Base-by-base conservation (phyloP, 1,140 invertebrate species). In the Coelopa frigida region DNA sequence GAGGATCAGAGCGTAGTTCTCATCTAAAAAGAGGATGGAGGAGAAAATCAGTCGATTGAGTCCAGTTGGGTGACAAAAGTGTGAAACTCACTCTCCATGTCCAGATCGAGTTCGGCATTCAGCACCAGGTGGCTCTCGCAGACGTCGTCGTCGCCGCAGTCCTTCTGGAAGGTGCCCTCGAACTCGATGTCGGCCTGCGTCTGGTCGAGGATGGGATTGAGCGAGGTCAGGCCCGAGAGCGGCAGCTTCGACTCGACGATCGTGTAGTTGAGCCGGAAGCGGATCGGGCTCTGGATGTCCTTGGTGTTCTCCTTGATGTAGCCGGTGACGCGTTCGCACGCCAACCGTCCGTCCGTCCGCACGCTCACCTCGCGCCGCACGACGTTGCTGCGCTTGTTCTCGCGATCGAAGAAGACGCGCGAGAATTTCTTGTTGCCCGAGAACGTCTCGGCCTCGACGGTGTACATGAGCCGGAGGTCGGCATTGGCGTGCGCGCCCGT, bases 61-160 rank as follows among this genome's bases (percentile, higher is more conserved):
- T n/a, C n/a, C n/a, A n/a, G n/a, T n/a, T n/a, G n/a, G n/a, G 17
- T n/a, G n/a, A n/a, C n/a, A n/a, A n/a, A n/a, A n/a, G n/a, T n/a
- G n/a, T n/a, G n/a, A 8, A 24, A 55, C 57, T 58, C 53, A 72
- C 75, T 61, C 53, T 71, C 50, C 1, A 54, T 46, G 0, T 58
- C 75, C 24, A 89, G 70, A 56, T 80, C 73, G 2, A 89, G 68
- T 44, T 73, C 70, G 8, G 84, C 81, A n/a, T 74, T 65, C 0
- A 94, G 67, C 44, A 77, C 70, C n/a, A 96, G 68, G 59, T 93
- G 78, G 66, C 90, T 94, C 55, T 89, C 79, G 66, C 94, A 97
- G 18, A 89, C 75, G 57, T 93, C 89, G 62, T 96, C 89, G 1
- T 78, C 72, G 6, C 91, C 93, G 64, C 93, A 98, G 59, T 96